Evolutionary conservation across 2,113 vertebrate genomes (phyloP).

Genomic region (Peromyscus polionotus): DNA sequence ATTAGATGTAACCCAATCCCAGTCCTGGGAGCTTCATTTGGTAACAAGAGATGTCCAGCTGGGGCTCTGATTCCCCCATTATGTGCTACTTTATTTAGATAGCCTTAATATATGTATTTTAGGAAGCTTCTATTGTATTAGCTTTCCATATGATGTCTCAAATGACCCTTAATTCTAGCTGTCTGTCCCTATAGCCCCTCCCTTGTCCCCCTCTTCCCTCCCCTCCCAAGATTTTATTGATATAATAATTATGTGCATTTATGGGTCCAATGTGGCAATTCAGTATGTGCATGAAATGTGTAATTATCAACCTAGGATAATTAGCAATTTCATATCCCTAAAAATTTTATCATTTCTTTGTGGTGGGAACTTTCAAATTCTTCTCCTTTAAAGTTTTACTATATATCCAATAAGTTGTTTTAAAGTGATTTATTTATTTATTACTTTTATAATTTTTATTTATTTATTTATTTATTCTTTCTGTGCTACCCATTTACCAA

Average conservation of each 20-base stretch:
- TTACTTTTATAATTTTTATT: too few species aligned
- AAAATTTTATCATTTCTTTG: background rate
- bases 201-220: background rate
- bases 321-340: background rate
- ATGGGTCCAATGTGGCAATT: background rate
- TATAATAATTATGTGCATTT: background rate
- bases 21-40: background rate
- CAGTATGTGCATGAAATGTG: background rate
- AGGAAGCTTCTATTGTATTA: background rate
- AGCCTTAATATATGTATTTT: background rate
- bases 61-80: background rate
- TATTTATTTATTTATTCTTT: background rate
- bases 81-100: background rate
- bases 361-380: background rate
- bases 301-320: background rate
- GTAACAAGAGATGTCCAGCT: background rate
- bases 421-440: background rate
- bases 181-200: background rate
- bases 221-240: background rate
- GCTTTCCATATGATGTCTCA: background rate
- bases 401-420: background rate
- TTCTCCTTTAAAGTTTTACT: background rate
- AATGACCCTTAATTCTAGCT: background rate
- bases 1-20: background rate
- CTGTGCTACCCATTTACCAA: background rate